Evolutionary conservation across 1,140 invertebrate species (phyloP).

Genomic region (Laodelphax striatellus): DNA sequence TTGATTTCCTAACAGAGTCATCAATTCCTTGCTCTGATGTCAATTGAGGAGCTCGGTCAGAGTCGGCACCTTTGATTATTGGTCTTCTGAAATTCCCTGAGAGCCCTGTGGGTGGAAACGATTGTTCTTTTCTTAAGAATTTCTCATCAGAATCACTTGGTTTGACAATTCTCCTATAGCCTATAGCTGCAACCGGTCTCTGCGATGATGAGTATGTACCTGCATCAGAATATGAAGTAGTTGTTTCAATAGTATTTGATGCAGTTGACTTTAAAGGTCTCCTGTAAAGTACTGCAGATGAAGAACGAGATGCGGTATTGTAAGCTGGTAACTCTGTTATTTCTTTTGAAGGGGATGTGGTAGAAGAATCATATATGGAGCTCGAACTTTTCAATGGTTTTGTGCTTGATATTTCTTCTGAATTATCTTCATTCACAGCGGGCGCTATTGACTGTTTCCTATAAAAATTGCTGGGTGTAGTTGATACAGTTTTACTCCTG

Average conservation of each 20-base stretch:
- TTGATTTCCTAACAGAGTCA: not conserved
- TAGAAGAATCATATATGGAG: not conserved
- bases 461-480: not conserved
- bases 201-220: not conserved
- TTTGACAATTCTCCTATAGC: not conserved
- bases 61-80: not conserved
- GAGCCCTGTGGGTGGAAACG: not conserved
- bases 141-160: slow-evolving; percentile 1
- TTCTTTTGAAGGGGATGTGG: not conserved
- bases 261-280: slow-evolving; percentile 6
- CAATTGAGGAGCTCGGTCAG: not conserved
- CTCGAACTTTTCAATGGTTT: too few relatives aligned
- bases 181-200: not conserved
- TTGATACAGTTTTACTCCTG: not conserved
- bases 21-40: not conserved
- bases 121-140: not conserved
- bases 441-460: not conserved
- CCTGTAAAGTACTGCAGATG: not conserved
- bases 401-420: not conserved
- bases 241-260: not conserved
- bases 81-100: slow-evolving; percentile 2
- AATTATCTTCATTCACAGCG: not conserved
- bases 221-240: not conserved
- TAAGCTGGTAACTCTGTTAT: not conserved
- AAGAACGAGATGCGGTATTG: not conserved